Percentiles rank a stretch among this genome's conserved stretches.
Evolutionary conservation across 2,888 invertebrate genomes (phyloP).

Genomic region (Chaetogeoica ovagalla): DNA sequence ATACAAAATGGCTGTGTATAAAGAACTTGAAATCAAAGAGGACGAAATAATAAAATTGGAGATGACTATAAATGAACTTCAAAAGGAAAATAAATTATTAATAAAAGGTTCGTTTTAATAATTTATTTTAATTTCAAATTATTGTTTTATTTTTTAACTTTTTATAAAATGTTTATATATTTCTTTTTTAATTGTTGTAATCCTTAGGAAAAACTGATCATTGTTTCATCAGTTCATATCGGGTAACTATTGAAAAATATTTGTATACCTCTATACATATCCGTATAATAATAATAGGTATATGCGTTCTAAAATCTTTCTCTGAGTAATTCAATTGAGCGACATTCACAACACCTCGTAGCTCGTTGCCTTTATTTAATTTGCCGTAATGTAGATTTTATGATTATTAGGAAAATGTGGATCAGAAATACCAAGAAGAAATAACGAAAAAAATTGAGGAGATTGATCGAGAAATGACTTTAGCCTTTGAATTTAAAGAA

Average conservation of each 20-base stretch:
- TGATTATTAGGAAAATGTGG: conserved; percentile 33
- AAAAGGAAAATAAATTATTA: conserved; percentile 53
- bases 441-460: conserved; percentile 50
- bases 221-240: conserved; percentile 37
- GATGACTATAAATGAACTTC: conserved; percentile 50
- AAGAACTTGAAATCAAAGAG: conserved; percentile 75
- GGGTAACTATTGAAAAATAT: conserved; percentile 15
- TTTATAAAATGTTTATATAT: no score
- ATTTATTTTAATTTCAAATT: no score
- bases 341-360: no score
- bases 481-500: conserved; percentile 46
- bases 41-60: conserved; percentile 54
- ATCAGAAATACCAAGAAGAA: conserved; percentile 42
- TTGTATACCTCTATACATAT: no score
- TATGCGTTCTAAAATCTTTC: no score
- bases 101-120: no score
- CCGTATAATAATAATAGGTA: not conserved
- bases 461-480: conserved; percentile 53
- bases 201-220: no score
- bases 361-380: no score
- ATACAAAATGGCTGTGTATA: conserved; percentile 81
- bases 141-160: no score
- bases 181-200: no score
- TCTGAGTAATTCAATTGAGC: no score
- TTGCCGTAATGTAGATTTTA: not conserved